Percentiles rank a stretch among this genome's conserved stretches.
phyloP scores from a whole-genome alignment of 2,888 invertebrate species.

The Meta bourneti region DNA sequence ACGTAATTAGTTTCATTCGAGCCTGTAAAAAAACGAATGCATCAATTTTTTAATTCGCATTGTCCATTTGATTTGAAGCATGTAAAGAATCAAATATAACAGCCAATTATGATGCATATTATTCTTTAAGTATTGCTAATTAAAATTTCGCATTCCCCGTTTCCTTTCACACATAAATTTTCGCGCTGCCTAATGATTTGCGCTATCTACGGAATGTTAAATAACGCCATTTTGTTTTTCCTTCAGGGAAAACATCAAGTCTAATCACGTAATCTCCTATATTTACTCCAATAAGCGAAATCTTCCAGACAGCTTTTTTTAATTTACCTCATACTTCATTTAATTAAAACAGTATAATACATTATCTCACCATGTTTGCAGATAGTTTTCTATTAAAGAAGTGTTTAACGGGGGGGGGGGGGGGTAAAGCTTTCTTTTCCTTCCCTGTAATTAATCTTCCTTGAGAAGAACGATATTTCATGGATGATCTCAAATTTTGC shows the following conservation, averaged over 20 bases:
- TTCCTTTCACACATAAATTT: background rate
- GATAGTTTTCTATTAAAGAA: slow-evolving; percentile 1
- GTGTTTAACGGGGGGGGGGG: background rate
- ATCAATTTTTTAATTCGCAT: too few species aligned
- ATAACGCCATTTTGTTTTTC: background rate
- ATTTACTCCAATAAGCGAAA: background rate
- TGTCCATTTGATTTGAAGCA: too few species aligned
- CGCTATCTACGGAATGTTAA: background rate
- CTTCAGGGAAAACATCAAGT: background rate
- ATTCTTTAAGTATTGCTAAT: background rate
- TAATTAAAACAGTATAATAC: slow-evolving; percentile 1
- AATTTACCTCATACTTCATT: background rate
- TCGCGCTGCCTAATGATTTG: background rate
- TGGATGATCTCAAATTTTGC: background rate
- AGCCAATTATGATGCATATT: background rate
- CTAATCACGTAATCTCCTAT: background rate
- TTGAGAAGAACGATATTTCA: background rate
- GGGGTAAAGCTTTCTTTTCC: background rate
- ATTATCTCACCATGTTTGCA: background rate
- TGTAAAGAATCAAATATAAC: too few species aligned
- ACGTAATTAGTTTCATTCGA: too few species aligned
- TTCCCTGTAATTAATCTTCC: background rate
- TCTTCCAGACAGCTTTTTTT: background rate
- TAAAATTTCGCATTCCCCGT: background rate
- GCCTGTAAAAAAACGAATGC: too few species aligned